Base-by-base conservation (phyloP, 92 coral and sea anemone species). In the Porites divaricata region DNA sequence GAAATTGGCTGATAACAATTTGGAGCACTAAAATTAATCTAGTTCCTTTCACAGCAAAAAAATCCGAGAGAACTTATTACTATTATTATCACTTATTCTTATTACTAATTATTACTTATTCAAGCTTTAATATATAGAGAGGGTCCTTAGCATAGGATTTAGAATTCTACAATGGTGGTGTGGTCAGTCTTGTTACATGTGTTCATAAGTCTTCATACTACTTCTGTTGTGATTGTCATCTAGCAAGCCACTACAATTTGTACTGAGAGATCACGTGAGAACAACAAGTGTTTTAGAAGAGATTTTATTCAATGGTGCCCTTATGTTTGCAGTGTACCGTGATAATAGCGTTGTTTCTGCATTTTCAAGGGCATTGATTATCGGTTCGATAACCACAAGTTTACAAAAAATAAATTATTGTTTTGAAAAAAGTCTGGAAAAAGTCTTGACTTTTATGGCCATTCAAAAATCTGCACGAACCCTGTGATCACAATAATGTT, bases 111-210 rank as follows among this genome's bases (percentile, higher is more conserved):
- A 61, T 15, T 61, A 61, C 66, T 61, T 61, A 61, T 61, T 61
- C 17, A 10, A 61, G 65, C 65, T 61, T 61, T 61, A 61, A 61
- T n/a, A 14, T 1, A 61, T 61, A 61, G 65, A 1, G n/a, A n/a
- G n/a, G n/a, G 20, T 61, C 66, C 66, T 61, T 61, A 61, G 66
- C 8, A 61, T 5, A 61, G 66, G 66, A 61, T 61, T 61, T 61
- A 61, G 66, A 61, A 61, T 61, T 61, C 66, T 61, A 61, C 66
- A 61, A 61, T 61, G 66, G 66, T 61, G 66, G 66, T 61, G 66
- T 61, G 66, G 20, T 61, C n/a, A n/a, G 66, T 61, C 66, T 61
- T 61, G 66, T 61, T 61, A 61, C 66, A 61, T 5, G 66, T 61
- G 16, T 61, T 15, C n/a, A n/a, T 1, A 61, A 61, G 65, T 61